Evolutionary conservation across 2,797 vertebrate genomes (phyloP).

Genomic region (Sebastes wilsoni): DNA sequence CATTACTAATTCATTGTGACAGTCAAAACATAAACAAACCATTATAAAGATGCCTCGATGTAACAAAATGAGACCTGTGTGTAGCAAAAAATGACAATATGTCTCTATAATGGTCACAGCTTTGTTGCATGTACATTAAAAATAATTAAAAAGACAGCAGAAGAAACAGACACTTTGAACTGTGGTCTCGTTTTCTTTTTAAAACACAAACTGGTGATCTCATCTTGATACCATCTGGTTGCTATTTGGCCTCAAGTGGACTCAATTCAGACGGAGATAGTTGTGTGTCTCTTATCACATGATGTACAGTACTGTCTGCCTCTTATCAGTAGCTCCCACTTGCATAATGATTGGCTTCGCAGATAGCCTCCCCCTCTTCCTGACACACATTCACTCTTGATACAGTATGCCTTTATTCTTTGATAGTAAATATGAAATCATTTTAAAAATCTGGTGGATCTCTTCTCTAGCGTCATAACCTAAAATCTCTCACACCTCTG

Average conservation of each 20-base stretch:
- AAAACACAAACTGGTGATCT: slow-evolving; percentile 24
- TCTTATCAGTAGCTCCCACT: slow-evolving; percentile 65
- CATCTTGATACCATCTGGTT: slow-evolving; percentile 32
- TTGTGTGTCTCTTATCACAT: slow-evolving; percentile 45
- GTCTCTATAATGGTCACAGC: neutral
- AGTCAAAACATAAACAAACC: neutral
- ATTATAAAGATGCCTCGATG: neutral
- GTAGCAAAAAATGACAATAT: neutral
- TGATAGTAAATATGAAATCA: neutral
- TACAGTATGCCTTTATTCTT: neutral
- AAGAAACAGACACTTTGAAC: neutral
- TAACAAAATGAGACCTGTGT: too few species aligned
- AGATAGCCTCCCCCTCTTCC: slow-evolving; percentile 1
- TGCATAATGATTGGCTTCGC: slow-evolving; percentile 47
- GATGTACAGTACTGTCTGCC: slow-evolving; percentile 47
- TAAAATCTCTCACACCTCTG: neutral
- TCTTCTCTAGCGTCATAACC: neutral
- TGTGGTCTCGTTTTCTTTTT: neutral
- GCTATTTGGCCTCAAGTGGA: slow-evolving; percentile 43
- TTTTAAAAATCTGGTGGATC: neutral
- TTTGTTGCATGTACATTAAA: neutral
- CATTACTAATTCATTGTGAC: neutral
- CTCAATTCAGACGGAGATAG: slow-evolving; percentile 23
- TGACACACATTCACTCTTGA: neutral
- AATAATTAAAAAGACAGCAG: neutral